phyloP scores from a whole-genome alignment of 2,888 invertebrate species.

The Cyrtodaria siliqua region DNA sequence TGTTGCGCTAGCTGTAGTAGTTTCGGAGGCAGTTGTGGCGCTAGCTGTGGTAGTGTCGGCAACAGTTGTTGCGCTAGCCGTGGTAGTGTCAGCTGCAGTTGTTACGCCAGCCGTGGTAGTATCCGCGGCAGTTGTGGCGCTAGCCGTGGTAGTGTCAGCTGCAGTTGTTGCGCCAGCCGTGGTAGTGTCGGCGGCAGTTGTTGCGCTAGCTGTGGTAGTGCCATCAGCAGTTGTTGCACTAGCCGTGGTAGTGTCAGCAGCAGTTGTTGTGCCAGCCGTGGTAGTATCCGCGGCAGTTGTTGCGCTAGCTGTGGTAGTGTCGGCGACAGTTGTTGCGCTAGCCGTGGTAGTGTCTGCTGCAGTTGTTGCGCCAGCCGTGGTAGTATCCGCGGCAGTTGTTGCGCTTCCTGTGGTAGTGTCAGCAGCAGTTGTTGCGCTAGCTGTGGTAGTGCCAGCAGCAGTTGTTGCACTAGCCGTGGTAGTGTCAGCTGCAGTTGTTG shows the following conservation, averaged over 20 bases:
- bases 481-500: constrained; percentile 10
- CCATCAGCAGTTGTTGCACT: not conserved
- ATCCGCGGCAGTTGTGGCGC: not conserved
- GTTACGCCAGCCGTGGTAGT: not conserved
- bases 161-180: not conserved
- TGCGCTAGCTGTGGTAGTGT: not conserved
- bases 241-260: not conserved
- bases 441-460: not conserved
- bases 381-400: not conserved
- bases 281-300: too few species aligned
- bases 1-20: constrained; percentile 6
- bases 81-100: not conserved
- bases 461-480: not conserved
- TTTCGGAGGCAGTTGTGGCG: constrained; percentile 1
- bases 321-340: not conserved
- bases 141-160: constrained; percentile 5
- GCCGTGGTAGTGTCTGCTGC: not conserved
- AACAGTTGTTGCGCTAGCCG: not conserved
- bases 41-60: not conserved
- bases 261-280: not conserved
- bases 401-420: not conserved
- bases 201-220: not conserved
- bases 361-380: not conserved
- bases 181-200: not conserved
- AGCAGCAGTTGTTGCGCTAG: not conserved